Evolutionary conservation across 2,113 vertebrate species (phyloP), one percentile per base, ranked within the genome.

Genomic region (Actenoides lindsayi): DNA sequence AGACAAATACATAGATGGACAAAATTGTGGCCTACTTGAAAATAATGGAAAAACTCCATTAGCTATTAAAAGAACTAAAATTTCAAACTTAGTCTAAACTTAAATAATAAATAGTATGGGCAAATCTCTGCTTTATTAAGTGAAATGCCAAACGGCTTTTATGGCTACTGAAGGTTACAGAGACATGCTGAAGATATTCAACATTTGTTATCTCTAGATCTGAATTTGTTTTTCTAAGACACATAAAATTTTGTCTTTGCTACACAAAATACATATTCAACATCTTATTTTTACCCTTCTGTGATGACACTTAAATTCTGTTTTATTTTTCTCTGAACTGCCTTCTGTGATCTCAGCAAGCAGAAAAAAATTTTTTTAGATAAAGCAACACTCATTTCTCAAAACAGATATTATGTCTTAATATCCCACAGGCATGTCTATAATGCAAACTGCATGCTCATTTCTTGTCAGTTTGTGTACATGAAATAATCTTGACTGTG

Each of bases 241-340:
- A 74, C 23, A 64, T 3, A 48, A 0, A 33, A 41, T 74, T 89
- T 83, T 77, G 11, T 70, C 71, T 90, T 74, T 80, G 59, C 67
- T 92, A 53, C 50, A 70, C 14, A 74, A 83, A 95, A 96, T 53
- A 69, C 53, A 90, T 90, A 88, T 83, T 86, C 71, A 83, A 33
- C 44, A 83, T 48, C 70, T 86, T 90, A 76, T 90, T 90, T 90
- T 80, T 73, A 94, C 44, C 59, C 54, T 62, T 83, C 67, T 90
- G 76, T 77, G 63, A 86, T 88, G 50, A 70, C 85, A 90, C 67
- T 79, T 85, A 56, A 76, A 86, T 93, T 86, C 65, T 65, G 39
- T 31, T 93, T 93, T 80, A 37, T 28, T 93, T 90, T 87, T 86
- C 68, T 86, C 37, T 60, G 39, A 93, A 80, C 30, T 59, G 59